These are phyloP conservation scores for Oscheius sp. DNA, from an alignment of 2,888 invertebrate species.

Conservation along the genomic window DNA sequence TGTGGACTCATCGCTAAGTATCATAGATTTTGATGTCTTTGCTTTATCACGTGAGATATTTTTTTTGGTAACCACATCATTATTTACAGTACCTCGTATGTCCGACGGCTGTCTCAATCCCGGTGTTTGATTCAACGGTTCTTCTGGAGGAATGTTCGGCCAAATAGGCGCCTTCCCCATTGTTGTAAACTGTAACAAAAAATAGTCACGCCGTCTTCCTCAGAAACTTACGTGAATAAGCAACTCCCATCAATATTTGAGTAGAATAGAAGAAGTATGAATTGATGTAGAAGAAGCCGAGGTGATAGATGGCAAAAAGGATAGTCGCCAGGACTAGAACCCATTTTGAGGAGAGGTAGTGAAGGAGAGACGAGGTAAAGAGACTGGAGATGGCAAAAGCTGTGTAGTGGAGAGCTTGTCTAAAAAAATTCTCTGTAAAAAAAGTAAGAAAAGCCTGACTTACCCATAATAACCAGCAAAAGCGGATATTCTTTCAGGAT, in stretches of 20 bases:
- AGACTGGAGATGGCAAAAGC: constrained; percentile 50
- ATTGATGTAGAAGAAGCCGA: constrained; percentile 46
- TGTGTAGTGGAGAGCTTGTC: constrained; percentile 53
- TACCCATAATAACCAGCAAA: constrained; percentile 58
- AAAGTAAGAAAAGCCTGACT: background rate
- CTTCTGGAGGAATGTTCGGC: constrained; percentile 53
- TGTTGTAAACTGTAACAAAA: constrained; percentile 45
- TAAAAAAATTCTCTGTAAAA: constrained; percentile 16
- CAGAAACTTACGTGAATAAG: constrained; percentile 45
- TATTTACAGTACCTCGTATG: constrained; percentile 41
- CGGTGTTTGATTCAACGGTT: constrained; percentile 51
- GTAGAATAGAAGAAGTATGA: constrained; percentile 46
- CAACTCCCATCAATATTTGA: constrained; percentile 47
- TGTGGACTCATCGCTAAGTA: too few relatives aligned
- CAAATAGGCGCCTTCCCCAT: constrained; percentile 51
- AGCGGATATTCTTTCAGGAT: constrained; percentile 46
- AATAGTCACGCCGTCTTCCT: too few relatives aligned
- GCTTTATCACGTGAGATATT: too few relatives aligned
- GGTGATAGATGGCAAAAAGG: constrained; percentile 43
- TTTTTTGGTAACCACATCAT: too few relatives aligned
- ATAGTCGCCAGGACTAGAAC: constrained; percentile 43
- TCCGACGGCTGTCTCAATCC: constrained; percentile 49
- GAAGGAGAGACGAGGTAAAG: constrained; percentile 50
- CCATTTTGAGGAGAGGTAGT: constrained; percentile 48
- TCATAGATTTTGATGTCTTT: too few relatives aligned